A percentile compares a stretch with the other conserved stretches of the same genome.
Evolutionary conservation across 2,113 vertebrate genomes (phyloP).

Genomic region (Oncorhynchus kisutch): DNA sequence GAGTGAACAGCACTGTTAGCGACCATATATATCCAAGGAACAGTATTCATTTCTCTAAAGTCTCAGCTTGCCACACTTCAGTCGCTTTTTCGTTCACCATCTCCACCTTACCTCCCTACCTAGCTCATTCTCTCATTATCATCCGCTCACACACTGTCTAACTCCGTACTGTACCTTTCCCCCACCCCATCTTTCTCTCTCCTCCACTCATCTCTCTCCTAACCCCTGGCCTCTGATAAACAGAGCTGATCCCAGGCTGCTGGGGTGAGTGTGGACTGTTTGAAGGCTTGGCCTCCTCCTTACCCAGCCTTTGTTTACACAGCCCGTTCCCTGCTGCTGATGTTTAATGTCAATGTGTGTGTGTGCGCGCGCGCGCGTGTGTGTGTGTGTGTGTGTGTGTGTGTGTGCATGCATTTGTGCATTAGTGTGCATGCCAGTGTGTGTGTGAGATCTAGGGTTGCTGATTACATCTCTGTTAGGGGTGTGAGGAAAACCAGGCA

Average conservation of each 20-base stretch:
- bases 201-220: conserved; percentile 20
- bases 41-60: too few species aligned
- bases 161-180: too few species aligned
- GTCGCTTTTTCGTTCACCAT: neutral
- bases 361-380: neutral
- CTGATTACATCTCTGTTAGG: conserved; percentile 48
- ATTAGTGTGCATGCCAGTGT: conserved; percentile 3
- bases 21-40: too few species aligned
- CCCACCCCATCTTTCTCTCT: neutral
- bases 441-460: conserved; percentile 8
- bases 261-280: conserved; percentile 47
- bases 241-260: conserved; percentile 38
- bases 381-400: neutral
- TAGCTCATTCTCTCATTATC: neutral
- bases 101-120: neutral
- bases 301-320: conserved; percentile 67
- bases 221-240: conserved; percentile 53
- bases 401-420: neutral
- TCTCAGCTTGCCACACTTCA: neutral
- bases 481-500: conserved; percentile 55
- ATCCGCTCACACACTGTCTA: neutral
- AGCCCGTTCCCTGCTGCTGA: conserved; percentile 57
- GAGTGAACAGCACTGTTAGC: neutral
- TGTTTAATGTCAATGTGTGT: conserved; percentile 69
- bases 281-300: conserved; percentile 59